A percentile compares a stretch with the other conserved stretches of the same genome.
phyloP scores from a whole-genome alignment of 2,113 vertebrate genomes.

The Indri indri region DNA sequence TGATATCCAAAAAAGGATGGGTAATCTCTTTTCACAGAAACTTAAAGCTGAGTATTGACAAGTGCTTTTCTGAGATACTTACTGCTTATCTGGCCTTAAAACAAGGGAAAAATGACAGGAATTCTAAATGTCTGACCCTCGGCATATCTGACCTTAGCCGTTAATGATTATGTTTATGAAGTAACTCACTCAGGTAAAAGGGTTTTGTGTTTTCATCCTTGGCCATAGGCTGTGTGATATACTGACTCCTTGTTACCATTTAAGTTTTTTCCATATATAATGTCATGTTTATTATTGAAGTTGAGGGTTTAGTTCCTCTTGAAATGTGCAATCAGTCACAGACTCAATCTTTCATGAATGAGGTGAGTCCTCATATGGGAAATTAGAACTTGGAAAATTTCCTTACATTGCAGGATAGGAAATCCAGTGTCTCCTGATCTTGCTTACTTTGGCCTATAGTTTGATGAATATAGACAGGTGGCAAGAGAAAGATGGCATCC shows the following conservation, averaged over 20 bases:
- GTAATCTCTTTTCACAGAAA: background rate
- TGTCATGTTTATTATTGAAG: background rate
- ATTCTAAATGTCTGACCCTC: background rate
- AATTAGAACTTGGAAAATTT: constrained; percentile 7
- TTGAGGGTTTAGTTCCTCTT: background rate
- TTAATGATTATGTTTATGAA: background rate
- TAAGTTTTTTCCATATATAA: background rate
- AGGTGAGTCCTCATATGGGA: background rate
- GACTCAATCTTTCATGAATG: background rate
- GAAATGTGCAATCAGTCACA: background rate
- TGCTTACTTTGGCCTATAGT: background rate
- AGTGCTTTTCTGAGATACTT: background rate
- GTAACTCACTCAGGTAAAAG: background rate
- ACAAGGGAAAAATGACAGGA: background rate
- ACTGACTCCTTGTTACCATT: background rate
- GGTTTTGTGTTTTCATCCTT: constrained; percentile 7
- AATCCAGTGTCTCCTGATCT: background rate
- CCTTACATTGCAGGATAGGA: background rate
- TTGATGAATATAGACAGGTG: background rate
- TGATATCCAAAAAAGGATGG: background rate
- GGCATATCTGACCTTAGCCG: background rate
- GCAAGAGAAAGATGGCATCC: background rate
- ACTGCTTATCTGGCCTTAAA: background rate
- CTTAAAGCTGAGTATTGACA: background rate
- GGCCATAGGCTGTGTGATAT: background rate